Conservation (phyloP, 2,888 invertebrate genomes). For the Cosmorhoe ocellata region DNA sequence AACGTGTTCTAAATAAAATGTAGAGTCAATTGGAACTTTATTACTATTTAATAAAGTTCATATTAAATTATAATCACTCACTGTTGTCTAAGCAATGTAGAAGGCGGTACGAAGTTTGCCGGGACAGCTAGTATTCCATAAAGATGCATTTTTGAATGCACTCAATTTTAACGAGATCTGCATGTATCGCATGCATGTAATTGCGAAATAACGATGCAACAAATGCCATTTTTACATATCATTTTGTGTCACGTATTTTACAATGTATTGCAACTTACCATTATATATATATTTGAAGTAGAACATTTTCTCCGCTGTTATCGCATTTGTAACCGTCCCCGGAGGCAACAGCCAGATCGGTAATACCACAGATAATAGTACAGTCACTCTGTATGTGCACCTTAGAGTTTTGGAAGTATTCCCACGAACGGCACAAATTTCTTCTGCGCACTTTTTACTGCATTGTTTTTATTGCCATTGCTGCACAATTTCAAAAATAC, state of each 20-base stretch:
- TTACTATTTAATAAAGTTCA: too few relatives aligned
- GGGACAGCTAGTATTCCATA: too few relatives aligned
- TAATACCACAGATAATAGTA: constrained; percentile 11
- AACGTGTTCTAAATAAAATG: too few relatives aligned
- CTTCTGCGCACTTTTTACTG: too few relatives aligned
- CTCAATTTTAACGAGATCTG: background rate
- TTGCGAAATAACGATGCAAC: constrained; percentile 1
- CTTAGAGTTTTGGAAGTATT: too few relatives aligned
- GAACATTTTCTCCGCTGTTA: constrained; percentile 34
- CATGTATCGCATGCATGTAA: background rate
- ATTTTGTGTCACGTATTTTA: constrained; percentile 9
- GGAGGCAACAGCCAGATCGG: constrained; percentile 23
- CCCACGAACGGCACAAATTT: too few relatives aligned
- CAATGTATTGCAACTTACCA: constrained; percentile 16
- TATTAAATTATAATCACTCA: too few relatives aligned
- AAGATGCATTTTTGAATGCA: background rate
- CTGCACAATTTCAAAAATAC: too few relatives aligned
- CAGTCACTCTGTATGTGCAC: constrained; percentile 10
- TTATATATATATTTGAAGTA: constrained; percentile 27
- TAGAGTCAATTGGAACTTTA: too few relatives aligned
- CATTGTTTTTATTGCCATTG: too few relatives aligned
- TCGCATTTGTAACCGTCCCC: constrained; percentile 34
- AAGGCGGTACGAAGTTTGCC: too few relatives aligned
- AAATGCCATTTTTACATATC: background rate
- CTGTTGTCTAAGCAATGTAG: too few relatives aligned